phyloP scores from a whole-genome alignment of 2,888 invertebrate genomes.

The Listrodromus nycthemerus region DNA sequence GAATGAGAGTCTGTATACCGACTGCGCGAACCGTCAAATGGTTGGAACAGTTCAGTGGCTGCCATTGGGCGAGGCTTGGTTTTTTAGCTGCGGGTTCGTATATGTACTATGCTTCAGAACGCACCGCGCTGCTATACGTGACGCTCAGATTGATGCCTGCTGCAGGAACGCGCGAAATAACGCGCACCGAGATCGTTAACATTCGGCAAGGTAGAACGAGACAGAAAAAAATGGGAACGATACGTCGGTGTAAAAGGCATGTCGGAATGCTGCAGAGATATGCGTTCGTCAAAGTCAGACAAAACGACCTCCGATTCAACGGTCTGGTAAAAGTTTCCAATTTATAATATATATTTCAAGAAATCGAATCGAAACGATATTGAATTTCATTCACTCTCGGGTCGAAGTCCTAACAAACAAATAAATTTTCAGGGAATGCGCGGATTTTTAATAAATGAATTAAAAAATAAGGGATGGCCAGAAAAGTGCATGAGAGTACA shows the following conservation, averaged over 20 bases:
- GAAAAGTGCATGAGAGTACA: too few species aligned
- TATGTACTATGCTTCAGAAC: slow-evolving; percentile 27
- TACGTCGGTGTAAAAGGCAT: not conserved
- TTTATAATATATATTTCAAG: not conserved
- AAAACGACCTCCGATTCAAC: not conserved
- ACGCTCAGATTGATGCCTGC: slow-evolving; percentile 43
- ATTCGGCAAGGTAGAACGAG: slow-evolving; percentile 24
- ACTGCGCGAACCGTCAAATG: slow-evolving; percentile 12
- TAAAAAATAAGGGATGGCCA: not conserved
- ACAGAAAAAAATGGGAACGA: slow-evolving; percentile 6
- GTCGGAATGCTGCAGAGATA: not conserved
- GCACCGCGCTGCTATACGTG: slow-evolving; percentile 4
- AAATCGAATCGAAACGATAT: not conserved
- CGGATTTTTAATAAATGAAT: not conserved
- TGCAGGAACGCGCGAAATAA: slow-evolving; percentile 21
- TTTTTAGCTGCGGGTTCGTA: slow-evolving; percentile 7
- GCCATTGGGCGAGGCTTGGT: slow-evolving; percentile 27
- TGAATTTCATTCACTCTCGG: not conserved
- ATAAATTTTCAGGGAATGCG: not conserved
- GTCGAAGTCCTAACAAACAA: not conserved
- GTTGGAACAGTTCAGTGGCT: slow-evolving; percentile 37
- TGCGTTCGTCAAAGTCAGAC: not conserved
- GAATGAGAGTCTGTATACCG: slow-evolving; percentile 20
- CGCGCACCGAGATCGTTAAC: slow-evolving; percentile 27
- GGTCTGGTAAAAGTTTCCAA: too few species aligned